Evolutionary conservation across 2,113 vertebrate genomes (phyloP), one percentile per base, ranked within the genome.

Genomic region (Rhea pennata): DNA sequence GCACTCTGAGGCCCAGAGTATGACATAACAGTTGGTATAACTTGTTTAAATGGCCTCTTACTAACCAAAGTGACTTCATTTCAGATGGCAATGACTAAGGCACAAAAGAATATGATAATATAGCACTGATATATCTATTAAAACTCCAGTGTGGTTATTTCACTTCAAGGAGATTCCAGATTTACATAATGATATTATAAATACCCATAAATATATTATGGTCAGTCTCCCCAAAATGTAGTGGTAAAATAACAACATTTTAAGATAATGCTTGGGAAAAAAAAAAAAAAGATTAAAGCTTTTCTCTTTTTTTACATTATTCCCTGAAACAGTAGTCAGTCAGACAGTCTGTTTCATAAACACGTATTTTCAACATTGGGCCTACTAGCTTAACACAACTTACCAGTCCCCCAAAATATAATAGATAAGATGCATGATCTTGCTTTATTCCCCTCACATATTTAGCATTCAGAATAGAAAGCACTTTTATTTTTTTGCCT

Each of bases 51-150:
- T 58, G 7, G 70, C 5, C 2, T 70, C 9, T 82, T 85, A 24
- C 58, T 94, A 89, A 56, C 73, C 72, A 96, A 97, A 94, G 44
- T 12, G 33, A 91, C 39, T 97, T 92, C 8, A 62, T 88, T 94
- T 96, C 72, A 62, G 51, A 40, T 6, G 2, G 87, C 58, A 93
- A 93, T 50, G 11, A 12, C 9, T 76, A 78, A 95, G 72, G 94
- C 40, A 91, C 6, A 87, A 61, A 84, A 90, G 73, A 88, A 88
- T 40, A 84, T 64, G 94, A 90, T 15, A 56, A 50, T 91, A 87
- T 44, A 91, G 29, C 54, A 82, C 61, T 90, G 83, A 73, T 64
- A 72, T 96, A 70, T 67, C 31, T 90, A 71, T 67, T 72, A 94
- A 80, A 96, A 94, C 22, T 19, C 27, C 91, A 23, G 29, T 71